phyloP scores from a whole-genome alignment of 2,113 vertebrate genomes.

The Hydrolagus affinis region DNA sequence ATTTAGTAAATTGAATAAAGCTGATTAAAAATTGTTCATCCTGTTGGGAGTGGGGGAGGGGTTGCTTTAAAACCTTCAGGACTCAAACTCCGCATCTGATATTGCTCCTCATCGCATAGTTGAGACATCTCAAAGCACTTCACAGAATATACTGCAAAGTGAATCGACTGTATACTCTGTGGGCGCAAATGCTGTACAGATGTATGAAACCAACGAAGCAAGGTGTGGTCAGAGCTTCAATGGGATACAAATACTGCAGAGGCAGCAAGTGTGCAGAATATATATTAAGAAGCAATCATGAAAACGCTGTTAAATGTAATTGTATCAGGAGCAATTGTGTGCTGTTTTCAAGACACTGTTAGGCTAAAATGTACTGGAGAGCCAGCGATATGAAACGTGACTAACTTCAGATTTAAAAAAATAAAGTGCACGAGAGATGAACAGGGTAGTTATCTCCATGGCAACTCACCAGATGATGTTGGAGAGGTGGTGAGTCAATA shows the following conservation, averaged over 20 bases:
- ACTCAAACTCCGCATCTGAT: too few species aligned
- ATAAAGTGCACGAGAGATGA: background rate
- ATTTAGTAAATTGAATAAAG: too few species aligned
- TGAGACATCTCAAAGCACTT: too few species aligned
- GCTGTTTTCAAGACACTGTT: background rate
- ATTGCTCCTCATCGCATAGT: too few species aligned
- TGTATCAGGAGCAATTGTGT: background rate
- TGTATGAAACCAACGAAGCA: too few species aligned
- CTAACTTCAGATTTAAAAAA: background rate
- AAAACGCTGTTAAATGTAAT: constrained; percentile 4
- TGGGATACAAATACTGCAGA: background rate
- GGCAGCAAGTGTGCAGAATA: background rate
- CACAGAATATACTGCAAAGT: too few species aligned
- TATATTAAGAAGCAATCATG: background rate
- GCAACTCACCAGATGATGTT: constrained; percentile 45
- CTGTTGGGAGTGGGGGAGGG: too few species aligned
- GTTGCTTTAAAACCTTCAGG: too few species aligned
- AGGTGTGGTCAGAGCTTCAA: too few species aligned
- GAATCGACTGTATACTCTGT: too few species aligned
- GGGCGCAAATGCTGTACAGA: too few species aligned
- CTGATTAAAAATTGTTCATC: too few species aligned
- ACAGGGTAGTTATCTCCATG: constrained; percentile 47
- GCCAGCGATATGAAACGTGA: background rate
- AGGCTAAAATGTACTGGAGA: background rate
- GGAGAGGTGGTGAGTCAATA: constrained; percentile 37